phyloP scores from a whole-genome alignment of 1,140 invertebrate species.

The Eubasilissa regina region DNA sequence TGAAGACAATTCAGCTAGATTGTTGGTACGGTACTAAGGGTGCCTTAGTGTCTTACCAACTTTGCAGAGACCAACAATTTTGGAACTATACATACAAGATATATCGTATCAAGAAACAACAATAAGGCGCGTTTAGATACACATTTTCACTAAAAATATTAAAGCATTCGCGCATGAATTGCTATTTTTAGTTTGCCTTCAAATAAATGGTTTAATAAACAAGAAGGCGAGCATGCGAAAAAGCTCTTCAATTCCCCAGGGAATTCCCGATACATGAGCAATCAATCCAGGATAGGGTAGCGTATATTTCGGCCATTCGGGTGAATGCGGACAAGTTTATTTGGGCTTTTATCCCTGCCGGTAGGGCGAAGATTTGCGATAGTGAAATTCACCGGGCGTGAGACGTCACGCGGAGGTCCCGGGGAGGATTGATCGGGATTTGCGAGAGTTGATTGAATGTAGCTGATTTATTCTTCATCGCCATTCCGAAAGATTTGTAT shows the following conservation, averaged over 20 bases:
- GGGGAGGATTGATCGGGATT: not conserved
- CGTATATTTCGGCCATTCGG: not conserved
- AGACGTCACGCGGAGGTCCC: not conserved
- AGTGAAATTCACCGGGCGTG: not conserved
- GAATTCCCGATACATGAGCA: not conserved
- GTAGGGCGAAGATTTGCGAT: not conserved
- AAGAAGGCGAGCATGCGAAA: not conserved
- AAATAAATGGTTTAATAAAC: not conserved
- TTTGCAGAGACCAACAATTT: too few relatives aligned
- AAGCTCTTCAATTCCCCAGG: not conserved
- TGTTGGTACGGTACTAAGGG: too few relatives aligned
- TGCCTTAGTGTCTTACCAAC: too few relatives aligned
- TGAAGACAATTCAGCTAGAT: too few relatives aligned
- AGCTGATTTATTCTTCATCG: not conserved
- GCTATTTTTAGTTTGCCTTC: too few relatives aligned
- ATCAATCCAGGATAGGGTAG: not conserved
- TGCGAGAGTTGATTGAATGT: slow-evolving; percentile 6
- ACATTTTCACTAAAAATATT: too few relatives aligned
- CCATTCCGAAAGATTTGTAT: too few relatives aligned
- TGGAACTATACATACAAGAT: too few relatives aligned
- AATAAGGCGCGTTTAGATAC: too few relatives aligned
- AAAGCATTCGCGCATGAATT: too few relatives aligned
- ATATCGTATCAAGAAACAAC: too few relatives aligned
- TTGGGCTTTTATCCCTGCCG: too few relatives aligned
- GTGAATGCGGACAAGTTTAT: slow-evolving; percentile 13